A percentile compares a stretch with the other conserved stretches of the same genome.
Conservation (phyloP, 1,140 invertebrate species). For the Elysia chlorotica region DNA sequence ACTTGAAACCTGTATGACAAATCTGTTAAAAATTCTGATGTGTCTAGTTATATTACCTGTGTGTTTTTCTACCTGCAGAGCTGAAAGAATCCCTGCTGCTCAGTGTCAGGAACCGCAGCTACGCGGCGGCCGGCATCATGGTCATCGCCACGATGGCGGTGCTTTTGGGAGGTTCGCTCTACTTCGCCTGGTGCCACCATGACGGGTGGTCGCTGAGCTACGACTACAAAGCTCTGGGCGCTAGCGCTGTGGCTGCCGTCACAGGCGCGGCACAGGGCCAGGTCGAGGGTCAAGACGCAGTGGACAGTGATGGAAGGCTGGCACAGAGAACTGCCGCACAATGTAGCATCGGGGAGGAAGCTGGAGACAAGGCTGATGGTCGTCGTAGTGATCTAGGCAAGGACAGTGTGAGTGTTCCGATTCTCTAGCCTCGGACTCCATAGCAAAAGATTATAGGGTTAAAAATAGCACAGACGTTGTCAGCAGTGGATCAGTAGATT, state of each 20-base stretch:
- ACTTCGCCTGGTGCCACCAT: conserved; percentile 28
- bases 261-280: neutral
- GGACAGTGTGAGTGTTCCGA: too few species aligned
- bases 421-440: too few species aligned
- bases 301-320: neutral
- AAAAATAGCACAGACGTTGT: too few species aligned
- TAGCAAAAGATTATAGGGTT: too few species aligned
- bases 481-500: too few species aligned
- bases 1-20: too few species aligned
- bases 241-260: neutral
- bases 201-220: conserved; percentile 14
- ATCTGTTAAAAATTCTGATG: neutral
- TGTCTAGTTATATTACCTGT: neutral
- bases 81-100: conserved; percentile 19
- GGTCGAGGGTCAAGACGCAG: neutral
- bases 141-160: conserved; percentile 18
- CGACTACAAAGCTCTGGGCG: neutral
- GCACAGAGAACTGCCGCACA: too few species aligned
- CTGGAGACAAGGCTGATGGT: too few species aligned
- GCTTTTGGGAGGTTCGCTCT: conserved; percentile 23
- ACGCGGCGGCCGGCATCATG: conserved; percentile 25
- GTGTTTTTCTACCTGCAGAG: conserved; percentile 12
- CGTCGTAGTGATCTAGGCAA: too few species aligned
- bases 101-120: conserved; percentile 24
- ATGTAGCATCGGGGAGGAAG: too few species aligned